These are phyloP conservation scores for Pseudococcus jackbeardsleyi DNA, from an alignment of 2,888 invertebrate species.

Conservation along the genomic window DNA sequence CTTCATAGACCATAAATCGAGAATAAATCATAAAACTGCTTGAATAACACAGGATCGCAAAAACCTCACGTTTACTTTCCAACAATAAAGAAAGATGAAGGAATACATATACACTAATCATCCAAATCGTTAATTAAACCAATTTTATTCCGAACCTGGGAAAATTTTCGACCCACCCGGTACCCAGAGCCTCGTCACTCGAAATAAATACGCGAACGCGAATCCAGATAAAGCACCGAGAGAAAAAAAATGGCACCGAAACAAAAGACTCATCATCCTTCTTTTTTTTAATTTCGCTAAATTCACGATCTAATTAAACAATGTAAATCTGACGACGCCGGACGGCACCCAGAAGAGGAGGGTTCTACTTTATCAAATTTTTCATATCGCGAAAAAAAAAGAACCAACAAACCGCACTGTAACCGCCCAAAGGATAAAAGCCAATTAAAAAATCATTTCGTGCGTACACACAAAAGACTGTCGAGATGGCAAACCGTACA, in stretches of 20 bases:
- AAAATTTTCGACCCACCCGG: neutral
- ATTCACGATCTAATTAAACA: slow-evolving; percentile 40
- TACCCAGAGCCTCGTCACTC: neutral
- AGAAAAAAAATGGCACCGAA: neutral
- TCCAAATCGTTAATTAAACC: no score
- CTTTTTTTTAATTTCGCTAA: slow-evolving; percentile 39
- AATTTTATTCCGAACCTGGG: no score
- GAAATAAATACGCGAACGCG: neutral
- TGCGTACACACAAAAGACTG: slow-evolving; percentile 21
- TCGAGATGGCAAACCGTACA: neutral
- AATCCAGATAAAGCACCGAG: neutral
- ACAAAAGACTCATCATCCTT: slow-evolving; percentile 5
- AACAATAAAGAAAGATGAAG: no score
- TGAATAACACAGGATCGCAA: no score
- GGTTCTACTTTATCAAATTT: neutral
- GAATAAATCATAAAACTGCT: no score
- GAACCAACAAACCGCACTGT: neutral
- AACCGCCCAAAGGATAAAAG: slow-evolving; percentile 34
- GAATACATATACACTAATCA: no score
- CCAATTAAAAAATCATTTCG: slow-evolving; percentile 43
- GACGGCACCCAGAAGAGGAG: neutral
- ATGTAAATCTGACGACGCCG: neutral
- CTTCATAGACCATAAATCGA: no score
- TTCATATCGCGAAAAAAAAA: slow-evolving; percentile 16
- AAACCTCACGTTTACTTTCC: no score